These are phyloP conservation scores for Daboia siamensis DNA, from an alignment of 2,113 vertebrate species.

Conservation along the genomic window DNA sequence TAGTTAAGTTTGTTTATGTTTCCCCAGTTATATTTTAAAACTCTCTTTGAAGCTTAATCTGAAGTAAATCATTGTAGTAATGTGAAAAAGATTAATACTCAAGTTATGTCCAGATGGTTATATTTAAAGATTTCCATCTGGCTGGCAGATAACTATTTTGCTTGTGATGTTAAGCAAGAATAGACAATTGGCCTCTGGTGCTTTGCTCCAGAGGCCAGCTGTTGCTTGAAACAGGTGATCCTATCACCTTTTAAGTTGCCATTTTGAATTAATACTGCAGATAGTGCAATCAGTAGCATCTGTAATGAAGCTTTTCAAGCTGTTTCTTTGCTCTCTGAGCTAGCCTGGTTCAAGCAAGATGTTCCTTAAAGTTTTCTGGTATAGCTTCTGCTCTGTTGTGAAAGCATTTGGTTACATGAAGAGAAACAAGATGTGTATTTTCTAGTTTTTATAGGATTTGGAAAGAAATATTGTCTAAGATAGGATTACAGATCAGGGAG, in stretches of 20 bases:
- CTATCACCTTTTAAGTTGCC: background rate
- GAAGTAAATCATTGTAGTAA: constrained; percentile 19
- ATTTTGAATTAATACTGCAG: background rate
- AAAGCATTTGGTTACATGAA: background rate
- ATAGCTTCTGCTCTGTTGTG: background rate
- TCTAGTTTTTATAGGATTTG: background rate
- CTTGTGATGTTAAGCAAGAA: background rate
- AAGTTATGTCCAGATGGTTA: background rate
- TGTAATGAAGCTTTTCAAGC: constrained; percentile 15
- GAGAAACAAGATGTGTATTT: background rate
- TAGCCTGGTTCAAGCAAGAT: background rate
- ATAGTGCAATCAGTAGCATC: background rate
- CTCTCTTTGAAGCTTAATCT: constrained; percentile 40
- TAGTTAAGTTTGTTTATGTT: background rate
- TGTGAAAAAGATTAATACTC: background rate
- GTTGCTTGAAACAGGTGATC: background rate
- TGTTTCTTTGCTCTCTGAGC: background rate
- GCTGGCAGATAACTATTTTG: background rate
- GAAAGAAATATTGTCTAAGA: background rate
- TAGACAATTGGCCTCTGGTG: background rate
- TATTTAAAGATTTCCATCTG: constrained; percentile 1
- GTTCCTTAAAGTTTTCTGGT: background rate
- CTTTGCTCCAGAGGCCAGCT: constrained; percentile 18
- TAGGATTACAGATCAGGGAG: background rate
- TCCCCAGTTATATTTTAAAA: constrained; percentile 38